Percentiles rank a stretch among this genome's conserved stretches.
phyloP scores from a whole-genome alignment of 2,888 invertebrate genomes.

The Ferrisia virgata region DNA sequence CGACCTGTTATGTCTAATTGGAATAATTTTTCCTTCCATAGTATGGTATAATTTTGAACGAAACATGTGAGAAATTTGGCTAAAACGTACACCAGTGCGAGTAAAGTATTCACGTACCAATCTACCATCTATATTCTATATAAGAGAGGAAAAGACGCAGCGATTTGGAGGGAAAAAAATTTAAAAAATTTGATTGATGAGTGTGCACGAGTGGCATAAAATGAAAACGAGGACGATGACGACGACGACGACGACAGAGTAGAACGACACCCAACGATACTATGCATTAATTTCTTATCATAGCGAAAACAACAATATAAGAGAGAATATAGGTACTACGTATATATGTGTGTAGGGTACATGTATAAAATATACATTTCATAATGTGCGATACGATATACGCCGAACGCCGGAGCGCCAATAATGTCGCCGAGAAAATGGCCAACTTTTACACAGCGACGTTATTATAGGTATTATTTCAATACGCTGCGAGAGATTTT shows the following conservation, averaged over 20 bases:
- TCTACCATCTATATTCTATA: too few species aligned
- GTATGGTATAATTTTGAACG: too few species aligned
- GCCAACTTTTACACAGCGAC: not conserved
- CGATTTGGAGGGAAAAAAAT: not conserved
- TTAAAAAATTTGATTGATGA: not conserved
- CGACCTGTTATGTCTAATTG: too few species aligned
- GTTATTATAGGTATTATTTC: not conserved
- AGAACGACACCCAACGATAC: not conserved
- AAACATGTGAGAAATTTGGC: too few species aligned
- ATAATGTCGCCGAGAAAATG: not conserved
- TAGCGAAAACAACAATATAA: not conserved
- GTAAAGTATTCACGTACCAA: too few species aligned
- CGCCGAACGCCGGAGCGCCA: too few species aligned
- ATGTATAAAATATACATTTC: not conserved
- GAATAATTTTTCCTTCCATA: too few species aligned
- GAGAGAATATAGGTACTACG: not conserved
- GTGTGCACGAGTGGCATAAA: not conserved
- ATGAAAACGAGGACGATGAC: too few species aligned
- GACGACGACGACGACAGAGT: not conserved
- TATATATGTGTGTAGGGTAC: too few species aligned
- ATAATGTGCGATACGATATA: not conserved
- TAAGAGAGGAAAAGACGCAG: not conserved
- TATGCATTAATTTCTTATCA: not conserved
- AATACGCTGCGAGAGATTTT: not conserved
- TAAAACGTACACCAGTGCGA: too few species aligned